Base-by-base conservation (phyloP, 2,888 invertebrate genomes). In the Drosophila imparisetae region DNA sequence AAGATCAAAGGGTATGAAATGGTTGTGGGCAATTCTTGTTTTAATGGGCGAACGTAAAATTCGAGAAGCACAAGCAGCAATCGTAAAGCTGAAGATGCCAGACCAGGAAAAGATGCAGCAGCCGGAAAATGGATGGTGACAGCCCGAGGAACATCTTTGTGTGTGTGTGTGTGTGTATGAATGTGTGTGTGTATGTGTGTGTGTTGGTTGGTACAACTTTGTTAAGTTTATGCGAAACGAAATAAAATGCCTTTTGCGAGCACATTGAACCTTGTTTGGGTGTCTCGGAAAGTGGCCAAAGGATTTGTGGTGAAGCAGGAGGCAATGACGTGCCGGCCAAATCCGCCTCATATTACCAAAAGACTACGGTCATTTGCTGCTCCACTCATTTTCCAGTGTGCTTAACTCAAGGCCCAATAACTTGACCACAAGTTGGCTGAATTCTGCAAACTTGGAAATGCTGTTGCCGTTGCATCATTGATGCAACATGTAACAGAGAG, bases 401-500 rank as follows among this genome's bases (percentile, higher is more conserved):
- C 21, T 45, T 15, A 42, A 5, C 42, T 42, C 42, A 42, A 42
- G 42, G 42, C 11, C 42, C 42, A 42, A 11, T 21, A 45, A 15
- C 45, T 45, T 45, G 45, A 45, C 21, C 21, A 24, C 11, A 21
- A 42, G 21, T 5, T n/a, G n/a, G 4, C 4, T 40, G 4, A n/a
- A 10, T 40, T 40, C 40, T n/a, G n/a, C 10, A 10, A 63, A 71
- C 66, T 71, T 81, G 81, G 78, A 86, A 83, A 86, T 78, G 53
- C 62, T 55, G 50, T 71, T 75, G 57, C 66, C 68, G 50, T 83
- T 86, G 72, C 83, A 83, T 75, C 86, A 83, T 75, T 78, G 71
- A 72, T 81, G 83, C 72, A 77, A 65, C 57, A 52, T 45, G 54
- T 11, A 24, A 32, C 54, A 38, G 30, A 49, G 13, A 24, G 18